Base-by-base conservation (phyloP, 2,888 invertebrate species). In the Sicus ferrugineus region DNA sequence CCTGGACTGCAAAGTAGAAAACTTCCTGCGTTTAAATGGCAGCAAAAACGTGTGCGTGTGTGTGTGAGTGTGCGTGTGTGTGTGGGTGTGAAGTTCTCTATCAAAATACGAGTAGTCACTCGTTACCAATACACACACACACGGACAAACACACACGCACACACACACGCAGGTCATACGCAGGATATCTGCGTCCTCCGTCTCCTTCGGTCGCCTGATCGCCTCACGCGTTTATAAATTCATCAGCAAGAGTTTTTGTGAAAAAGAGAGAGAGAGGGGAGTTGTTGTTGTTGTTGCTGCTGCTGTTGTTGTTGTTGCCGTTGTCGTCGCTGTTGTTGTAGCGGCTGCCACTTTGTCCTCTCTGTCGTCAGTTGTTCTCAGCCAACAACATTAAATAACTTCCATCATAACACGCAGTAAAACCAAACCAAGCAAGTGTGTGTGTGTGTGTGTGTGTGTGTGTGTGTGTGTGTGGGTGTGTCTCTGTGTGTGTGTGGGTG, bases 201-300 rank as follows among this genome's bases (percentile, higher is more conserved):
- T n/a, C 42, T n/a, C 42, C 42, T 4, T 42, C 42, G 3, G 1
- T 2, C 42, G 16, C 16, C 11, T n/a, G 14, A n/a, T 42, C 4
- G 14, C n/a, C n/a, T n/a, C n/a, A 42, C n/a, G 30, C n/a, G 26
- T 56, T 56, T 30, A 56, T 56, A 30, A 56, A 56, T 56, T 56
- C 56, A 56, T 56, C 56, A 30, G 23, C 56, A 30, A 56, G n/a
- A 56, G 2, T 14, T 30, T 28, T 30, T 42, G n/a, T 42, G 9
- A 14, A 42, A 42, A 42, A 4, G n/a, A n/a, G n/a, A n/a, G n/a
- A n/a, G n/a, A n/a, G n/a, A n/a, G n/a, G n/a, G n/a, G n/a, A 42
- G 16, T 42, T 42, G 3, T 4, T 42, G 42, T 14, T 14, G 14
- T 42, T 9, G 16, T 16, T 16, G 42, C n/a, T 42, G 2, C n/a